Conservation (phyloP, 2,888 invertebrate genomes). For the Halictus ligatus region DNA sequence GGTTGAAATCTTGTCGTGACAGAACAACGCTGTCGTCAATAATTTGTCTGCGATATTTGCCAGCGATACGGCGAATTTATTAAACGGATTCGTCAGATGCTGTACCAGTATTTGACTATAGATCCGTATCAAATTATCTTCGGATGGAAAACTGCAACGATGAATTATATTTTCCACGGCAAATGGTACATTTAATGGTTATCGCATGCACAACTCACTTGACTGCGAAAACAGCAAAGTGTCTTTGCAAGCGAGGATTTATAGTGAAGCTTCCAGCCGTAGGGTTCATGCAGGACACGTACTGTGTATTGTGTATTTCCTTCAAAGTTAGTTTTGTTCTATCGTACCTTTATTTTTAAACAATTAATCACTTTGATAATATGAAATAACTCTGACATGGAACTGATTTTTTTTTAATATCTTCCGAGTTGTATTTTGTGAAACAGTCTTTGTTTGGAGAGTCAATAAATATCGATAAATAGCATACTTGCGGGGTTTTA, state of each 20-base stretch:
- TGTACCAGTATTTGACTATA: constrained; percentile 93
- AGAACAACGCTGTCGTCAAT: constrained; percentile 89
- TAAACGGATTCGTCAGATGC: constrained; percentile 88
- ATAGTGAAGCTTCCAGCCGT: constrained; percentile 98
- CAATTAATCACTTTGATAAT: not conserved
- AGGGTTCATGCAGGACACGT: constrained; percentile 98
- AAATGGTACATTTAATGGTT: not conserved
- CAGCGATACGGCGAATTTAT: constrained; percentile 88
- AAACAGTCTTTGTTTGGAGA: not conserved
- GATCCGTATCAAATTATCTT: constrained; percentile 93
- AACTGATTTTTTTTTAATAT: not conserved
- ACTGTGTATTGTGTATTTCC: constrained; percentile 97
- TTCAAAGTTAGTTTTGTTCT: constrained; percentile 93
- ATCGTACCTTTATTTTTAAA: constrained; percentile 89
- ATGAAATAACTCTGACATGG: not conserved
- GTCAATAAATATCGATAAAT: not conserved
- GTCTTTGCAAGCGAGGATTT: constrained; percentile 94
- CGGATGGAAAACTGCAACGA: constrained; percentile 90
- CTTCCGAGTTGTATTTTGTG: not conserved
- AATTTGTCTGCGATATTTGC: constrained; percentile 87
- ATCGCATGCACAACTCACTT: constrained; percentile 85
- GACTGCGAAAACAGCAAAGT: constrained; percentile 94
- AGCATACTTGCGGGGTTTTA: not conserved
- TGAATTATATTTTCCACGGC: not conserved
- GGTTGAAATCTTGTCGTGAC: constrained; percentile 91